These are phyloP conservation scores for Drosophila nannoptera DNA, from an alignment of 1,140 invertebrate species.

Conservation along the genomic window DNA sequence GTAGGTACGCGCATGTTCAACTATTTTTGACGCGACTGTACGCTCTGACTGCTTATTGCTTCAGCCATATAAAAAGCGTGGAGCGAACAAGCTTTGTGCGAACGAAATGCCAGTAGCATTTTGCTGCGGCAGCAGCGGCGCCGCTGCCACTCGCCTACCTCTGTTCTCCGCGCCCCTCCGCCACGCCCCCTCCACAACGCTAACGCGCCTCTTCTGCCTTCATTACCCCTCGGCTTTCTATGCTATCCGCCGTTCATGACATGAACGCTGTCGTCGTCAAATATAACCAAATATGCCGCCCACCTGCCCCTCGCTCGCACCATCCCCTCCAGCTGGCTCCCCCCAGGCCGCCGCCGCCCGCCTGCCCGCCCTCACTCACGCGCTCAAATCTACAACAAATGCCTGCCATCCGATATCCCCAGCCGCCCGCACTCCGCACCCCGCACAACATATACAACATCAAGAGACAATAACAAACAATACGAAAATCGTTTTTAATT, in stretches of 20 bases:
- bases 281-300: conserved; percentile 54
- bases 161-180: not conserved
- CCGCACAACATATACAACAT: not conserved
- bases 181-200: not conserved
- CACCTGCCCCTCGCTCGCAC: conserved; percentile 34
- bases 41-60: conserved; percentile 54
- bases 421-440: not conserved
- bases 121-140: conserved; percentile 51
- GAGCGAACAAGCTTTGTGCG: conserved; percentile 67
- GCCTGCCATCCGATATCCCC: conserved; percentile 4
- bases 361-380: conserved; percentile 20
- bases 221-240: conserved; percentile 25
- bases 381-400: conserved; percentile 34
- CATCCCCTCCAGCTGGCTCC: conserved; percentile 10
- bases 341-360: conserved; percentile 12
- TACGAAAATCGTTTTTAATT: conserved; percentile 23
- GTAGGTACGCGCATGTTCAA: conserved; percentile 55
- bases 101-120: conserved; percentile 77
- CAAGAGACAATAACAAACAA: conserved; percentile 34
- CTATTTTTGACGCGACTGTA: conserved; percentile 76
- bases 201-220: not conserved
- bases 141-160: conserved; percentile 34
- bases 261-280: conserved; percentile 27
- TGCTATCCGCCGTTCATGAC: conserved; percentile 14
- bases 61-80: conserved; percentile 71